Evolutionary conservation across 1,140 invertebrate species (phyloP).

Genomic region (Arion vulgaris): DNA sequence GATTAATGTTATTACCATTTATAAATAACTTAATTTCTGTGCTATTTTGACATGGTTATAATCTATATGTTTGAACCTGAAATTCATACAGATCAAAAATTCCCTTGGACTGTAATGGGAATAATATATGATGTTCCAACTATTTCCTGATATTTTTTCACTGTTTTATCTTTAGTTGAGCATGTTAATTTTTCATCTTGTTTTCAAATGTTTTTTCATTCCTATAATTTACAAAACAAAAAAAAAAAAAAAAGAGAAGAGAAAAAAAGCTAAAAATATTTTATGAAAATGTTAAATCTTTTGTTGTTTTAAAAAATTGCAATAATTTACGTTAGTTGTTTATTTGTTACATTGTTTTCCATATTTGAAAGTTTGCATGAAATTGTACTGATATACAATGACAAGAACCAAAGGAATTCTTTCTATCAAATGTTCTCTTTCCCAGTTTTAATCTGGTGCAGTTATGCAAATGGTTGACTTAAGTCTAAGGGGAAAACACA

Average conservation of each 20-base stretch:
- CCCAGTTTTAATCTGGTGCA: no score
- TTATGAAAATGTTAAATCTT: neutral
- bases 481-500: no score
- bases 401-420: neutral
- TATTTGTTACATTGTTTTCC: neutral
- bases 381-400: conserved; percentile 8
- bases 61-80: no score
- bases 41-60: no score
- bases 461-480: conserved; percentile 14
- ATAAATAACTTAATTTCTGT: no score
- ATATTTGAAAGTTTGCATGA: neutral
- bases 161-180: neutral
- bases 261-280: no score
- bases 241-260: conserved; percentile 24
- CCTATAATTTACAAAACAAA: conserved; percentile 10
- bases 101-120: no score
- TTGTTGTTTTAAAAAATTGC: neutral
- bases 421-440: neutral
- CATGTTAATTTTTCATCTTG: conserved; percentile 11
- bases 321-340: neutral
- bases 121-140: no score
- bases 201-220: conserved; percentile 15
- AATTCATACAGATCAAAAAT: no score
- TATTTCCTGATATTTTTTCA: no score
- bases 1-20: no score